Evolutionary conservation across 1,140 invertebrate genomes (phyloP), one percentile per base, ranked within the genome.

Genomic region (Neodiprion virginianus): DNA sequence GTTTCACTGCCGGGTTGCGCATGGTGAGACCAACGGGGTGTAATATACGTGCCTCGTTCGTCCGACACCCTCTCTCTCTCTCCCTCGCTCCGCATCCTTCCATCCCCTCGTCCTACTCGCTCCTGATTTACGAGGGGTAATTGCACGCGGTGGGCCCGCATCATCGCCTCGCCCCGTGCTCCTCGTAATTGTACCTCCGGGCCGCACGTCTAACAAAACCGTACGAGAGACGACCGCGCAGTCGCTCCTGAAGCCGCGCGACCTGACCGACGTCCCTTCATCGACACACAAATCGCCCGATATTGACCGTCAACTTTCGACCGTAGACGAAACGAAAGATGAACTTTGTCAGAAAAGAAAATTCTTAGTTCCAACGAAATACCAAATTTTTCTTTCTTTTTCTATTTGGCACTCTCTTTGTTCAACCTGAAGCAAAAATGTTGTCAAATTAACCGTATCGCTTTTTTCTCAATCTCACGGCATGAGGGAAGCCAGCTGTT

Each of bases 111-210:
- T 69, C 69, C 61, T 75, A 73, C 69, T 65, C 74, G 74, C 74
- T 76, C 72, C 74, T 81, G 78, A 82, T 82, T 82, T 82, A 81
- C 74, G 77, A 78, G 75, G 72, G 76, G 81, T 82, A 82, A 82
- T 81, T 82, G 79, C 77, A 80, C 76, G 75, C 75, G 77, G 76
- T 74, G 67, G 71, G 68, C 61, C 73, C 17, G 72, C 76, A 73
- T 74, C 76, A 77, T 78, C 76, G 74, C 74, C 75, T 79, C 73
- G 69, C 47, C 70, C 73, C 75, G 77, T 74, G 72, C 69, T 79
- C 77, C 71, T 68, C 67, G 77, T 80, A 82, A 80, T 79, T 80
- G 76, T 71, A 72, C 68, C 74, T 71, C 23, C 70, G 65, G 77
- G 74, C 61, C 70, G 68, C 49, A 50, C 47, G 72, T n/a, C 40